phyloP scores from a whole-genome alignment of 2,888 invertebrate species.

The Lymantria dispar region DNA sequence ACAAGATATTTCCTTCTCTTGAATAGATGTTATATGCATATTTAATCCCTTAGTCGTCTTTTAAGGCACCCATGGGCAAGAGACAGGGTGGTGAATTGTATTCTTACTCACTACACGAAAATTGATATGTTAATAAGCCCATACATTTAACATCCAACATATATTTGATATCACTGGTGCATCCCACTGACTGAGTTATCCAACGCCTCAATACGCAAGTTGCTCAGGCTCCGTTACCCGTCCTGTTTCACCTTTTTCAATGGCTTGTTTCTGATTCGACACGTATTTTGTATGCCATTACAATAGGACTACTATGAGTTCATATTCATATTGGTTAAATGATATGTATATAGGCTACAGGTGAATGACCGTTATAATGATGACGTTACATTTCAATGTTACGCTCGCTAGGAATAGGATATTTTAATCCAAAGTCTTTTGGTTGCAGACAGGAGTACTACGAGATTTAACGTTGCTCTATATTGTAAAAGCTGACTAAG shows the following conservation, averaged over 20 bases:
- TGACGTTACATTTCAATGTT: slow-evolving; percentile 11
- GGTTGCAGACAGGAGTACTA: too few relatives aligned
- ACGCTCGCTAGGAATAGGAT: slow-evolving; percentile 10
- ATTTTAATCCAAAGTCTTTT: too few relatives aligned
- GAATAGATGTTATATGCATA: too few relatives aligned
- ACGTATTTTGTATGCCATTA: slow-evolving; percentile 65
- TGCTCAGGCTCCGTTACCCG: slow-evolving; percentile 60
- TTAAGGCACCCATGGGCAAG: too few relatives aligned
- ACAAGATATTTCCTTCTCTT: too few relatives aligned
- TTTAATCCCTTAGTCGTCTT: too few relatives aligned
- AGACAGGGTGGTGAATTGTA: too few relatives aligned
- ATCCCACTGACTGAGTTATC: slow-evolving; percentile 48
- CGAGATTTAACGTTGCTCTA: too few relatives aligned
- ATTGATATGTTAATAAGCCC: too few relatives aligned
- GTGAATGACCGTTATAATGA: slow-evolving; percentile 54
- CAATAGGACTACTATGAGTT: slow-evolving; percentile 72
- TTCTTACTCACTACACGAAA: too few relatives aligned
- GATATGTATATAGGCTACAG: slow-evolving; percentile 65
- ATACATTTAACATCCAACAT: too few relatives aligned
- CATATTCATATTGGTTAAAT: slow-evolving; percentile 61
- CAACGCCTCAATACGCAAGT: slow-evolving; percentile 37
- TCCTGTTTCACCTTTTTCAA: slow-evolving; percentile 75
- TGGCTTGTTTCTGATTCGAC: slow-evolving; percentile 71
- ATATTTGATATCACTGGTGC: slow-evolving; percentile 9
- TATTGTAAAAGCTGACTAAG: too few relatives aligned